Evolutionary conservation across 2,113 vertebrate genomes (phyloP), one percentile per base, ranked within the genome.

Genomic region (Rhabdornis inornatus): DNA sequence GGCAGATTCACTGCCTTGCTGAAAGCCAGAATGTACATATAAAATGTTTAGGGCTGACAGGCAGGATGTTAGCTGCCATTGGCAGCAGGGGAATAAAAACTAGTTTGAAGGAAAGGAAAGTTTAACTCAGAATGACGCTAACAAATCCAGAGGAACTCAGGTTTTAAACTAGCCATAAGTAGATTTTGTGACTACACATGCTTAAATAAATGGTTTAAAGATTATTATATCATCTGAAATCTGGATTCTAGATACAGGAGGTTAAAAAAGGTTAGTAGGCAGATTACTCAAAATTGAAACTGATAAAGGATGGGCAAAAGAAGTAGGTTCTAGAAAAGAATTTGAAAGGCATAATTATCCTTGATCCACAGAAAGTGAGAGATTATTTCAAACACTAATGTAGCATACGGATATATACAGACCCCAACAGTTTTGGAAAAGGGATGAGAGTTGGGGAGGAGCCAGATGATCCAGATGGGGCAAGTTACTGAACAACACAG

Each of bases 31-130:
- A 39, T 40, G 19, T n/a, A 81, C 3, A 6, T 65, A 52, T 52
- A 87, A 96, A 96, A 97, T 39, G 28, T 68, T 76, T 78, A 72
- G 37, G 21, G 18, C 13, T 96, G 80, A 84, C 87, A 94, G 44
- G 30, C 21, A 90, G 24, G 11, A 78, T 27, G 23, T 89, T 96
- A n/a, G 1, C 63, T 96, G 81, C 55, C 77, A 90, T 7, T 72
- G 31, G 59, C 35, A n/a, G n/a, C n/a, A 88, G 86, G 39, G 56
- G 70, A 81, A 49, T 81, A 72, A 92, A 93, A 90, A n/a, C 47
- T 60, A 24, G 42, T 40, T 22, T 82, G 15, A 79, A 37, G 20
- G 44, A 74, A 87, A 30, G 16, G 57, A 83, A 92, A 40, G 49
- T 86, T 72, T 60, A 74, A 37, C 22, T 90, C 33, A 60, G n/a